Evolutionary conservation across 2,113 vertebrate species (phyloP).

Genomic region (Actenoides lindsayi): DNA sequence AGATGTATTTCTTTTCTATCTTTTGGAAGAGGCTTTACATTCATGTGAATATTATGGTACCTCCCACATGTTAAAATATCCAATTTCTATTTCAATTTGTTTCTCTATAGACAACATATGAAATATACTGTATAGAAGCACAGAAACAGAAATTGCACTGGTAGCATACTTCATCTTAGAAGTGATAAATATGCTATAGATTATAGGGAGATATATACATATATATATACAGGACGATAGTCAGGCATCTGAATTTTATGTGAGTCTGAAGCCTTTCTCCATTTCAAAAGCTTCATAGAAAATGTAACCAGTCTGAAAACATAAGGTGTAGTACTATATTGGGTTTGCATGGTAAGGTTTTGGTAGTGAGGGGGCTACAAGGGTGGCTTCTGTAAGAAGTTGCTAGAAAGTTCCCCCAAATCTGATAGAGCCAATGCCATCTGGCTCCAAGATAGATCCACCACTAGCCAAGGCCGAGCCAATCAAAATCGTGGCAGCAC

Average conservation of each 20-base stretch:
- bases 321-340: background rate
- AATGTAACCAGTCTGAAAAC: background rate
- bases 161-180: background rate
- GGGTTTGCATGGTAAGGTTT: background rate
- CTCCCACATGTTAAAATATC: background rate
- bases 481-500: too few relatives aligned
- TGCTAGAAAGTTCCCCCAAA: background rate
- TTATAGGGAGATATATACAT: background rate
- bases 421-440: background rate
- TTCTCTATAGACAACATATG: background rate
- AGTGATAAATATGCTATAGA: background rate
- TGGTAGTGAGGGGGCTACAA: background rate
- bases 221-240: background rate
- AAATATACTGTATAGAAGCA: background rate
- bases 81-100: background rate
- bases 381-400: background rate
- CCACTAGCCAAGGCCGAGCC: fast-evolving
- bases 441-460: fast-evolving
- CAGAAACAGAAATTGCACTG: background rate
- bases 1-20: background rate
- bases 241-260: background rate
- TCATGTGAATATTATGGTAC: background rate
- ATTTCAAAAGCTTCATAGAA: background rate
- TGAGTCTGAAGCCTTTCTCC: background rate
- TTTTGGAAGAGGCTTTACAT: background rate